Base-by-base conservation (phyloP, 2,888 invertebrate species). In the Pantelozetes paolii region DNA sequence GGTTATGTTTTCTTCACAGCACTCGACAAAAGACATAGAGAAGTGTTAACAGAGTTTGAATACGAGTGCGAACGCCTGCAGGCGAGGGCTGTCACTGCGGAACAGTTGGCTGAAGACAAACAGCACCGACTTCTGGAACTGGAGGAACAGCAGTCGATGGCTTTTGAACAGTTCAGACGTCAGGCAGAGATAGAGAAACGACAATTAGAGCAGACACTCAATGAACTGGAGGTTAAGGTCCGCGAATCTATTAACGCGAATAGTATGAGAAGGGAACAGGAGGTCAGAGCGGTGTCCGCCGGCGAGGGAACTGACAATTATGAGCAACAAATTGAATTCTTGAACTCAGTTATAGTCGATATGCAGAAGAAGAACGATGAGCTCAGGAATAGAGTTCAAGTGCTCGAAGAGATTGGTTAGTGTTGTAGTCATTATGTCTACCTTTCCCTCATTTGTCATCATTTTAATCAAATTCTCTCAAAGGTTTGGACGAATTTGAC, bases 301-400 rank as follows among this genome's bases (percentile, higher is more conserved):
- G 32, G 15, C 0, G 73, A 75, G 20, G 75, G 73, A 1, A 23
- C 23, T 36, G 36, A 73, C 6, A 26, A 28, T 5, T 76, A 64
- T 32, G 75, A 76, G 30, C 76, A 73, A 5, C 80, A 85, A 82
- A 80, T 84, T 30, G 89, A 90, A 79, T 97, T 98, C 84, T 86
- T 98, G 40, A 96, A 98, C 85, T 92, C 95, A 11, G 94, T 98
- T 78, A 97, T 98, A 79, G 94, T 93, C 36, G 96, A 96, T 81
- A 91, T 96, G 89, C 94, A 95, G 83, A 88, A 88, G 78, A 96
- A 96, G 83, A 94, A 94, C 81, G 91, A 93, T 80, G 89, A 90
- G 78, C 85, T 95, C 1, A 86, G 88, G 81, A 87, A 89, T 69
- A 91, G 70, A 13, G 57, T 75, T 9, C 71, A 71, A 23, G 72